These are phyloP conservation scores for Centruroides sculpturatus DNA, from an alignment of 1,140 invertebrate genomes.

Conservation along the genomic window DNA sequence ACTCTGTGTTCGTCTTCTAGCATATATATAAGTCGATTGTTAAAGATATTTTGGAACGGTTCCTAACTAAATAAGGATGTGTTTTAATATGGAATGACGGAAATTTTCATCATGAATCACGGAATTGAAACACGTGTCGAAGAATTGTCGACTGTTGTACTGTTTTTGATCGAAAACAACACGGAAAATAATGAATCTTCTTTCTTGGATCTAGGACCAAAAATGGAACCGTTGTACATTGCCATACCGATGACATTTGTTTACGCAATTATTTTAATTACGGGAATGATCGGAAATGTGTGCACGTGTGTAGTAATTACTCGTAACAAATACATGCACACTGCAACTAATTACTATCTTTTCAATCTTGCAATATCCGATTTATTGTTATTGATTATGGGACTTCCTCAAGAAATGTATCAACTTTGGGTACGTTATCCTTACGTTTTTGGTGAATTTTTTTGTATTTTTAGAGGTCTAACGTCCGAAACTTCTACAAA, in stretches of 20 bases:
- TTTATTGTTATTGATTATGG: constrained; percentile 55
- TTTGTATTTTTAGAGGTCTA: constrained; percentile 69
- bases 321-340: constrained; percentile 40
- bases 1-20: too few species aligned
- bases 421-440: constrained; percentile 66
- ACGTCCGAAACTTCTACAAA: constrained; percentile 80
- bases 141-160: too few species aligned
- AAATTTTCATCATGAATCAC: too few species aligned
- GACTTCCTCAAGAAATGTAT: constrained; percentile 68
- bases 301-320: constrained; percentile 44
- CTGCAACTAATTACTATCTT: constrained; percentile 71
- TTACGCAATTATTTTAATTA: constrained; percentile 36
- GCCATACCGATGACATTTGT: constrained; percentile 33
- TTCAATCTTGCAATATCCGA: constrained; percentile 87
- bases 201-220: too few species aligned
- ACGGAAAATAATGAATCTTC: too few species aligned
- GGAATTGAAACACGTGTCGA: too few species aligned
- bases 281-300: constrained; percentile 41
- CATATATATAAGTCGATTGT: too few species aligned
- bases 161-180: too few species aligned
- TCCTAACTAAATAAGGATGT: too few species aligned
- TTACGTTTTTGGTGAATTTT: constrained; percentile 68
- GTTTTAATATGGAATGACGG: too few species aligned
- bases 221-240: background rate
- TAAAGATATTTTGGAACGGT: too few species aligned